Evolutionary conservation across 1,140 invertebrate species (phyloP), one percentile per base, ranked within the genome.

Genomic region (Diuraphis noxia): DNA sequence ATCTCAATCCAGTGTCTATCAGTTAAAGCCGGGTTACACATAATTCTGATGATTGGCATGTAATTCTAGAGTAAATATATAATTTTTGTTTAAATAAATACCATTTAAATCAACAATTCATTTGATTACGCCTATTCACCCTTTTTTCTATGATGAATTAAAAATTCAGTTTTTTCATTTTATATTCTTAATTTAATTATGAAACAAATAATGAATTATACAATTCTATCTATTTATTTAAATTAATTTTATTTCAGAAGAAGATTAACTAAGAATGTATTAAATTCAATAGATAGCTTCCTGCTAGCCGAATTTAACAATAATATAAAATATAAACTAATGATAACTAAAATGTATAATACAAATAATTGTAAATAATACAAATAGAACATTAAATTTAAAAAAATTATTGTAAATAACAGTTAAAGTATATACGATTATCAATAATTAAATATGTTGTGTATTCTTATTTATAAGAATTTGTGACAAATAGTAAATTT

Each of bases 1-100:
- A 99, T 98, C 93, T 98, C 96, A 92, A 97, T 96, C 98, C 98
- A 99, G 94, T 99, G 98, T 49, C 97, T 95, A 93, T 97, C 96
- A n/a, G 96, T 94, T 88, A 99, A 94, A 1, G 97, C 97, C 56
- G 97, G 96, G 94, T 98, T 98, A 93, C 98, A 98, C 94, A 99
- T 95, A 30, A 97, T 97, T 77, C 96, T 94, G 40, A 97, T 96
- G 90, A 98, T 94, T 52, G 96, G 97, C 90, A 99, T 95, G 92
- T 97, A 96, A 72, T 96, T 96, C 94, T 97, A 94, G 92, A 95
- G 94, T 84, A 72, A 56, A 63, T 77, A 46, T 23, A 34, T 21
- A 34, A 17, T 8, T 84, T 43, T 40, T 38, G 4, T n/a, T 63
- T 3, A 72, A 72, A 72, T 72, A 13, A 72, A 4, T n/a, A 72